Evolutionary conservation across 64 coral and sea anemone genomes (phyloP), one percentile per base, ranked within the genome.

Genomic region (Montipora foliosa): DNA sequence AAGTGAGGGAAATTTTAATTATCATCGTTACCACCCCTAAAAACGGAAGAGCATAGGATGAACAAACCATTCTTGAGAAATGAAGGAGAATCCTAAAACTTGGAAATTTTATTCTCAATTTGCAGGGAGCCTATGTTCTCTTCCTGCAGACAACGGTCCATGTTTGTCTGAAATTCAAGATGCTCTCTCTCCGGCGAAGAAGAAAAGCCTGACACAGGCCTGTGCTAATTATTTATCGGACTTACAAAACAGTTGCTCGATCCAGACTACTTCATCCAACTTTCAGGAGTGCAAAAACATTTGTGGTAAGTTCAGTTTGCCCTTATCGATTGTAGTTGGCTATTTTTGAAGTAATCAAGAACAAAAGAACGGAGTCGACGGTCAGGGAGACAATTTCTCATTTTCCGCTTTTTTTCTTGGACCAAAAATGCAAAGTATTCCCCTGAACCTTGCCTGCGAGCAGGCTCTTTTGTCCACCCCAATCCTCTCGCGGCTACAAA

Each of bases 171-270:
- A 91, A 15, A 44, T 91, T 53, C 19, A 81, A 91, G 66, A 91
- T 74, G 89, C 82, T 50, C 82, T 86, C 12, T 51, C 49, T 73
- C 45, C 76, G 4, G 19, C 46, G 62, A 80, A 81, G 78, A 69
- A 83, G 82, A 24, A 0, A 7, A 49, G 47, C 48, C 22, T 71
- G 24, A 79, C 69, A 12, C 67, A 67, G 20, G 87, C 67, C 46
- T 95, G 93, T 78, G 82, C 60, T 20, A 90, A 90, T 69, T 95
- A 95, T 52, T 64, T 95, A 52, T 20, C 87, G 1, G 93, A 95
- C 79, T 37, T 95, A 11, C 83, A 90, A 47, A 67, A 55, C 14
- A 91, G 79, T 60, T 95, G 93, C 24, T 80, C 78, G 4, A 15
- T 75, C 16, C 72, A 76, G 4, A 90, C 75, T 4, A 72, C 25